A percentile compares a stretch with the other conserved stretches of the same genome.
Conservation (phyloP, 2,888 invertebrate species). For the Rhimphoctona megacephalus region DNA sequence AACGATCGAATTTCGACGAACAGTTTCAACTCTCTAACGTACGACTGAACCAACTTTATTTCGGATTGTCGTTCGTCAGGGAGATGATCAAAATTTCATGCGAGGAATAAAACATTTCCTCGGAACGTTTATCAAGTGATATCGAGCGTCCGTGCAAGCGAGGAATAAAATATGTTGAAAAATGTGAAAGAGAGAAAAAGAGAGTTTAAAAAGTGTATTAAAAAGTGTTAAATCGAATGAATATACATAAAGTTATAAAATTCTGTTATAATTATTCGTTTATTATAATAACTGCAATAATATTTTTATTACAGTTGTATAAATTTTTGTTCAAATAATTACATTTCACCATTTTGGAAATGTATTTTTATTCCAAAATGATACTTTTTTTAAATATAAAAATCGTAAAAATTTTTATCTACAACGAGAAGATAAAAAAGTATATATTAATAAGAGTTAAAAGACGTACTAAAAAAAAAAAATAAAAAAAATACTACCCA, state of each 20-base stretch:
- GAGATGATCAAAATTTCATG: slow-evolving; percentile 75
- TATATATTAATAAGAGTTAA: slow-evolving; percentile 50
- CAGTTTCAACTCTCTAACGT: slow-evolving; percentile 33
- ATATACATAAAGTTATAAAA: slow-evolving; percentile 28
- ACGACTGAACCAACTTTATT: slow-evolving; percentile 22
- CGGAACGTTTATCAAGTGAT: slow-evolving; percentile 79
- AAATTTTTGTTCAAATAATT: neutral
- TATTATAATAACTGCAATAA: neutral
- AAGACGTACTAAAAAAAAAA: slow-evolving; percentile 26
- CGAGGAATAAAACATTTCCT: slow-evolving; percentile 76
- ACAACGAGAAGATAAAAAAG: slow-evolving; percentile 51
- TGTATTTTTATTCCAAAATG: neutral
- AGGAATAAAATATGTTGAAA: slow-evolving; percentile 45
- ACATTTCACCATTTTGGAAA: neutral
- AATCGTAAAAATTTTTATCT: slow-evolving; percentile 56
- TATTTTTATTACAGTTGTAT: neutral
- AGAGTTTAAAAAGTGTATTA: slow-evolving; percentile 4
- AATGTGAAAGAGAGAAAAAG: slow-evolving; percentile 61
- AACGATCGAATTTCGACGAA: slow-evolving; percentile 39
- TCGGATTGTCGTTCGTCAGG: slow-evolving; percentile 48
- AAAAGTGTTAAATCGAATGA: slow-evolving; percentile 64
- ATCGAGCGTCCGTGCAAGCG: slow-evolving; percentile 72
- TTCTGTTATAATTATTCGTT: neutral
- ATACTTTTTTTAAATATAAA: slow-evolving; percentile 53
- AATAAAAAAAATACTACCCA: slow-evolving; percentile 28